Evolutionary conservation across 2,888 invertebrate genomes (phyloP).

Genomic region (Tetragonisca angustula): DNA sequence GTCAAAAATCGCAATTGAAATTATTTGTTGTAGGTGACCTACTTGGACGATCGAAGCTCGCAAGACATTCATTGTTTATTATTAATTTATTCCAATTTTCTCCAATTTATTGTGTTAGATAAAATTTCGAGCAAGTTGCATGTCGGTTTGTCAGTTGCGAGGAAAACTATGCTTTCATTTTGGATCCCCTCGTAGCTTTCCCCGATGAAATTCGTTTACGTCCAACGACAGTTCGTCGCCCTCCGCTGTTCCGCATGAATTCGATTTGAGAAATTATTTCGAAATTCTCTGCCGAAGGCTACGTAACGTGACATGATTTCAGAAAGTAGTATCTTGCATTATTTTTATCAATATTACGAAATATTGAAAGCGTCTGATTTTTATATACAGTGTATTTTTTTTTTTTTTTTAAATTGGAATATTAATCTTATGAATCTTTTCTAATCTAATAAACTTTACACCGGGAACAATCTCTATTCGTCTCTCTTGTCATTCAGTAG

Average conservation of each 20-base stretch:
- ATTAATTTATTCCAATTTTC: background rate
- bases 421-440: background rate
- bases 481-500: background rate
- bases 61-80: background rate
- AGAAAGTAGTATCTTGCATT: background rate
- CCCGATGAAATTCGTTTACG: slow-evolving; percentile 52
- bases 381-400: no score
- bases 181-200: slow-evolving; percentile 33
- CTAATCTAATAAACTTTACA: background rate
- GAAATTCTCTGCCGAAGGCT: background rate
- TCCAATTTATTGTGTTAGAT: background rate
- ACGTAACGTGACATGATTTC: background rate
- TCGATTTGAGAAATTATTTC: slow-evolving; percentile 24
- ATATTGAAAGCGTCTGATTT: background rate
- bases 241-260: slow-evolving; percentile 32
- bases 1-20: background rate
- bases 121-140: background rate
- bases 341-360: slow-evolving; percentile 1
- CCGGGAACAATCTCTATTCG: background rate
- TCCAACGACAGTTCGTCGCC: slow-evolving; percentile 42
- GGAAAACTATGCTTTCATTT: slow-evolving; percentile 38
- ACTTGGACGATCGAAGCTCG: background rate
- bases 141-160: background rate
- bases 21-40: background rate
- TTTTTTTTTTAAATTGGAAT: background rate